These are phyloP conservation scores for Yponomeuta evonymella DNA, from an alignment of 2,888 invertebrate species.

Conservation along the genomic window DNA sequence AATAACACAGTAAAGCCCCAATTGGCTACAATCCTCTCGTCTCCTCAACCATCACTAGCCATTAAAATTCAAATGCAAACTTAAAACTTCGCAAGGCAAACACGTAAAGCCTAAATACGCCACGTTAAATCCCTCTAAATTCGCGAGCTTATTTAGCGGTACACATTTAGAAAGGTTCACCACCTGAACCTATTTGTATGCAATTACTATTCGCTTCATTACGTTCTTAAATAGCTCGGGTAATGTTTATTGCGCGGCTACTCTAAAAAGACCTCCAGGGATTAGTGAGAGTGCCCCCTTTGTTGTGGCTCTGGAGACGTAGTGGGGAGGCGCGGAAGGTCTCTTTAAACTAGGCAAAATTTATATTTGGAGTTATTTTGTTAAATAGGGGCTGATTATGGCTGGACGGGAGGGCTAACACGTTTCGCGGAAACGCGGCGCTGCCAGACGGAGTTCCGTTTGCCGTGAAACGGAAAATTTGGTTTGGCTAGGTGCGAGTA, in stretches of 20 bases:
- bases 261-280: conserved; percentile 23
- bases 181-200: conserved; percentile 46
- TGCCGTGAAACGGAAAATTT: no score
- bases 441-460: background rate
- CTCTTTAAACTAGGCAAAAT: conserved; percentile 23
- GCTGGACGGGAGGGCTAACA: conserved; percentile 30
- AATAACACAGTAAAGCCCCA: background rate
- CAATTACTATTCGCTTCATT: conserved; percentile 41
- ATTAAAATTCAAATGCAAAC: background rate
- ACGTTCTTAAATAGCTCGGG: conserved; percentile 41
- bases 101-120: background rate
- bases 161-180: conserved; percentile 38
- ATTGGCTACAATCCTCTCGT: background rate
- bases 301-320: conserved; percentile 1
- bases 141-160: conserved; percentile 6
- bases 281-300: conserved; percentile 5
- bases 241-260: conserved; percentile 30
- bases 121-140: conserved; percentile 9
- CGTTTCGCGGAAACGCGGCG: conserved; percentile 27
- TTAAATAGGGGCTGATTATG: conserved; percentile 30
- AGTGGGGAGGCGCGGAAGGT: conserved; percentile 19
- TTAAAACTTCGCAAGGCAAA: background rate
- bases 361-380: conserved; percentile 32
- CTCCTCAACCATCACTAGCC: background rate
- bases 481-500: no score